These are phyloP conservation scores for Hemaris fuciformis DNA, from an alignment of 2,888 invertebrate species.

Conservation along the genomic window DNA sequence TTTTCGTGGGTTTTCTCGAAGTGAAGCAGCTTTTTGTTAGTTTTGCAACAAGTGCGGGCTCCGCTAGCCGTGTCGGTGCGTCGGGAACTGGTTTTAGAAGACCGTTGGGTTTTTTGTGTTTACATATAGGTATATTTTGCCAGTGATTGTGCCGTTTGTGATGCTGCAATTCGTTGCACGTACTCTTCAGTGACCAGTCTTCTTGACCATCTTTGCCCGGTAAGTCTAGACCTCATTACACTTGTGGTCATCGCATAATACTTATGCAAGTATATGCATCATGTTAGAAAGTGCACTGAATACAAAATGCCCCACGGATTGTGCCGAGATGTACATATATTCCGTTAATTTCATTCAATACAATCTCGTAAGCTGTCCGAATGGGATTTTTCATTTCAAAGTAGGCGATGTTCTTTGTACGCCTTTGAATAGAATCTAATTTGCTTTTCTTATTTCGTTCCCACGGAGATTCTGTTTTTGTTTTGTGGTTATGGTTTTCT, in stretches of 20 bases:
- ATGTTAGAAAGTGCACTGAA: conserved; percentile 29
- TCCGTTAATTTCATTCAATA: conserved; percentile 9
- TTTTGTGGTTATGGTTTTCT: background rate
- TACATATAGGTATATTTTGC: conserved; percentile 60
- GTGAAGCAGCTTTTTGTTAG: conserved; percentile 53
- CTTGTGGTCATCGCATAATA: conserved; percentile 29
- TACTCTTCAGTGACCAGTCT: conserved; percentile 40
- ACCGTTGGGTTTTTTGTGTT: conserved; percentile 72
- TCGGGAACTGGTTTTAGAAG: conserved; percentile 65
- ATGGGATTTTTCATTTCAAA: background rate
- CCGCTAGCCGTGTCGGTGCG: conserved; percentile 52
- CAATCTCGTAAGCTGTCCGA: background rate
- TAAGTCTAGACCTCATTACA: conserved; percentile 40
- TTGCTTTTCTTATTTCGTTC: background rate
- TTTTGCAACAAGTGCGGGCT: conserved; percentile 70
- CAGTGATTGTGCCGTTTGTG: conserved; percentile 59
- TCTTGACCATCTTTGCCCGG: conserved; percentile 49
- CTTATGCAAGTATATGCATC: conserved; percentile 45
- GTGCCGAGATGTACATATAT: background rate
- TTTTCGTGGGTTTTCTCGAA: conserved; percentile 58
- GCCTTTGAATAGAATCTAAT: background rate
- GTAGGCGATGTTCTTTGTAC: background rate
- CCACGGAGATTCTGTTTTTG: background rate
- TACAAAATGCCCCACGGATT: conserved; percentile 17
- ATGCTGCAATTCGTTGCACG: conserved; percentile 56